Base-by-base conservation (phyloP, 2,797 vertebrate genomes). In the Rhadinocentrus ornatus region DNA sequence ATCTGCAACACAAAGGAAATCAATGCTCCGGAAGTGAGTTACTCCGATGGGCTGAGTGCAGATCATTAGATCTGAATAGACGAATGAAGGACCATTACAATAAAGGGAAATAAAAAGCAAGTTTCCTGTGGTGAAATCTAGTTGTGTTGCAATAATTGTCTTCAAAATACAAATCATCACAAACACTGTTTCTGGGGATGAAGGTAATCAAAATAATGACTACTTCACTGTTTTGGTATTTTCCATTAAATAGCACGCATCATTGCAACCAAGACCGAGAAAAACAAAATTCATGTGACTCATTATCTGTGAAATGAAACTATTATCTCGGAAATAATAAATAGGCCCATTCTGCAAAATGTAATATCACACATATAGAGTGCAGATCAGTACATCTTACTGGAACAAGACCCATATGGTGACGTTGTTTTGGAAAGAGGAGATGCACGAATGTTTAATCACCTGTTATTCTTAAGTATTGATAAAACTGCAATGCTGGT, bases 1-100 rank as follows among this genome's bases (percentile, higher is more conserved):
- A 88, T 91, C 84, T 72, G 79, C 26, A 69, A 62, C 87, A 86
- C 88, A 90, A 90, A 88, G 81, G 84, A 88, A 91, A 91, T 92
- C 90, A 88, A 89, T 92, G 77, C 83, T 52, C 88, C 55, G 63
- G 85, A 91, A 91, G 83, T 81, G 80, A 90, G 88, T 89, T 81
- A 90, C 88, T 84, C 80, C 62, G 16, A 78, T 71, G 73, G 84
- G 59, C 81, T 73, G 88, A 89, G 81, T 83, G 81, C 71, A 87
- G 81, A 86, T 90, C 87, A 88, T 90, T 92, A 72, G 78, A 88
- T 90, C 86, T 84, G 83, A 87, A 75, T 58, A 1, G 72, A 46
- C 6, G 73, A 73, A 82, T 73, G 80, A 81, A 88, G 70, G 75
- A 79, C 69, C 74, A 75, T 85, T 85, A 75, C 61, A 83, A 84